Percentiles rank a stretch among this genome's conserved stretches.
These are phyloP conservation scores for Pseudomyrmex flavicornis DNA, from an alignment of 1,140 invertebrate species.

Conservation along the genomic window DNA sequence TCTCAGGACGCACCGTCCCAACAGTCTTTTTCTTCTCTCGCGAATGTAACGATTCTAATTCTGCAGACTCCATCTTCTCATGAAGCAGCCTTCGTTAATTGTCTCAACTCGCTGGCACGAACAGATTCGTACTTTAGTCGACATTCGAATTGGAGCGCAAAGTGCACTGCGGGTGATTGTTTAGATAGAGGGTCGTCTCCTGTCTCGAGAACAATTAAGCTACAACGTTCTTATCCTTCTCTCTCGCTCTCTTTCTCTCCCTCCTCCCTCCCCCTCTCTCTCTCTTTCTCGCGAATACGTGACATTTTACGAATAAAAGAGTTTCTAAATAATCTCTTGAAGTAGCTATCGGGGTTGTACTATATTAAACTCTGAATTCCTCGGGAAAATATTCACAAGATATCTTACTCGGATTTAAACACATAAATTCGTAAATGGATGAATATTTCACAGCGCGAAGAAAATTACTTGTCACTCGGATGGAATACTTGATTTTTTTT, in stretches of 20 bases:
- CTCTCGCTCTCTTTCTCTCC: neutral
- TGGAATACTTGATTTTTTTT: too few species aligned
- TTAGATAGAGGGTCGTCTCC: conserved; percentile 64
- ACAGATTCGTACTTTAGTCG: conserved; percentile 60
- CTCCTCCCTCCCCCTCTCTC: neutral
- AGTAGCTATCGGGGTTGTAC: neutral
- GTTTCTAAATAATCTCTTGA: conserved; percentile 40
- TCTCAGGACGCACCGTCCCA: neutral
- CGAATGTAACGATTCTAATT: conserved; percentile 66
- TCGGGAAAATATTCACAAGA: neutral
- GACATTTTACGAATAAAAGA: conserved; percentile 52
- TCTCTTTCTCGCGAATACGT: conserved; percentile 34
- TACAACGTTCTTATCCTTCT: conserved; percentile 58
- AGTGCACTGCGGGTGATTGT: conserved; percentile 66
- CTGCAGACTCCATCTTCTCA: conserved; percentile 48
- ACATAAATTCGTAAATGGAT: neutral
- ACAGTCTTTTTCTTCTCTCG: conserved; percentile 25
- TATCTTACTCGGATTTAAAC: neutral
- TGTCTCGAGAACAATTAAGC: conserved; percentile 62
- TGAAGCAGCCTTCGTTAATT: conserved; percentile 64
- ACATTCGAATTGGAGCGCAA: conserved; percentile 63
- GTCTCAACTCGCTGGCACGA: conserved; percentile 61
- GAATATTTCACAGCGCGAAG: too few species aligned
- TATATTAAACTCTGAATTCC: neutral
- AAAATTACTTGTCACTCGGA: too few species aligned